phyloP scores from a whole-genome alignment of 2,888 invertebrate genomes.

The Brachyopa scutellaris region DNA sequence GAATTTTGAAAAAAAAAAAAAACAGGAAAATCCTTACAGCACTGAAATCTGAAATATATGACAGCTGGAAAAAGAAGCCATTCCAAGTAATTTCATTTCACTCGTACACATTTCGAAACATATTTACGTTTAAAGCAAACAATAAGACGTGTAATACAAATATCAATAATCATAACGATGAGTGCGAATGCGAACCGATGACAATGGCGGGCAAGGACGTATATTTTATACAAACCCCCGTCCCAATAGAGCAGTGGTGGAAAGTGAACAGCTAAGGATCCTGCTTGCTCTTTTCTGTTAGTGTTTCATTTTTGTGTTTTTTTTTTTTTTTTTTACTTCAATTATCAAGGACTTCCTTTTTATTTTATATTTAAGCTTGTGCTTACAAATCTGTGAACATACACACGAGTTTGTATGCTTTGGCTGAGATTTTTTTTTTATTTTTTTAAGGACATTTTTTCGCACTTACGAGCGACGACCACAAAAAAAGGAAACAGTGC shows the following conservation, averaged over 20 bases:
- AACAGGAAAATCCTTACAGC: neutral
- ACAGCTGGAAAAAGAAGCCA: constrained; percentile 51
- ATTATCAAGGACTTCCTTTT: constrained; percentile 55
- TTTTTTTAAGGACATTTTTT: constrained; percentile 37
- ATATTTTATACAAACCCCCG: neutral
- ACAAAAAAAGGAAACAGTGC: neutral
- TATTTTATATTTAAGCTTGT: constrained; percentile 47
- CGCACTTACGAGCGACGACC: constrained; percentile 17
- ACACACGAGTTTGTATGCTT: constrained; percentile 17
- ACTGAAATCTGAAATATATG: constrained; percentile 25
- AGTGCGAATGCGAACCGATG: constrained; percentile 43
- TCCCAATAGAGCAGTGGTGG: constrained; percentile 5
- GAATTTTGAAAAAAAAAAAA: neutral
- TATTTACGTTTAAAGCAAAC: constrained; percentile 56
- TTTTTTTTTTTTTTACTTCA: constrained; percentile 34
- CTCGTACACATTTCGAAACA: constrained; percentile 28
- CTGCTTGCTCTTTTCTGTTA: neutral
- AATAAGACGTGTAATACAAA: constrained; percentile 58
- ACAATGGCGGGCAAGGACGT: constrained; percentile 36
- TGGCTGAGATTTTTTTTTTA: constrained; percentile 28
- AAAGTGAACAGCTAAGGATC: constrained; percentile 28
- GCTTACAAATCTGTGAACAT: neutral
- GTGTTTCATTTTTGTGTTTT: constrained; percentile 22
- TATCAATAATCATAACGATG: constrained; percentile 67
- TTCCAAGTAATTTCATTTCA: constrained; percentile 58